Percentiles rank a stretch among this genome's conserved stretches.
These are phyloP conservation scores for Diploptera punctata DNA, from an alignment of 2,888 invertebrate species.

Conservation along the genomic window DNA sequence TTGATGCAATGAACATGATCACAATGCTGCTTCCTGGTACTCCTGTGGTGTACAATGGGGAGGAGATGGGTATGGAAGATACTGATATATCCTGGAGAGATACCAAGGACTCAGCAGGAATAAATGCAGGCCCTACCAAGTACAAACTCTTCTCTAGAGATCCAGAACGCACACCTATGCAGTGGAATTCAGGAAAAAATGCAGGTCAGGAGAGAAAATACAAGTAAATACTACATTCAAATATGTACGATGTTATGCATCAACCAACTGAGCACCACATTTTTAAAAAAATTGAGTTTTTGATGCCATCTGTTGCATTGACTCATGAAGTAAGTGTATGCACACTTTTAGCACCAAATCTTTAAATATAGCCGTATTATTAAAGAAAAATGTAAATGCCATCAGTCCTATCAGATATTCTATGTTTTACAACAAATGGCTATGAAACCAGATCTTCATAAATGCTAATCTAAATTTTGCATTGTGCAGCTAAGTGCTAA, in stretches of 20 bases:
- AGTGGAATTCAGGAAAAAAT: constrained; percentile 69
- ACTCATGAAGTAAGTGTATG: too few species aligned
- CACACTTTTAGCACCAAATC: too few species aligned
- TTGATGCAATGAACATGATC: constrained; percentile 87
- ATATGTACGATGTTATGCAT: too few species aligned
- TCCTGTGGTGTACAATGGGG: constrained; percentile 86
- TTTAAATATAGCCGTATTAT: too few species aligned
- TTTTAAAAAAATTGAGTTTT: too few species aligned
- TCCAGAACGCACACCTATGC: constrained; percentile 80
- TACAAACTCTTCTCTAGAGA: constrained; percentile 69
- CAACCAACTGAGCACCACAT: too few species aligned
- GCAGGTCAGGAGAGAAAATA: constrained; percentile 59
- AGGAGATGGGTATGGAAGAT: constrained; percentile 77
- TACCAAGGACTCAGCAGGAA: constrained; percentile 64
- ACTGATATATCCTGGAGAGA: constrained; percentile 59
- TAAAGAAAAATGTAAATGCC: too few species aligned
- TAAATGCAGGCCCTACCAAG: constrained; percentile 62
- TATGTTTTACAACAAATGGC: too few species aligned
- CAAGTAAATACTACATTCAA: not conserved
- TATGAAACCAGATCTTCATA: not conserved
- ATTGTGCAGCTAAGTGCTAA: too few species aligned
- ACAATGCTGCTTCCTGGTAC: constrained; percentile 84
- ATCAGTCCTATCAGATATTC: too few species aligned
- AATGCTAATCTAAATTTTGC: too few species aligned
- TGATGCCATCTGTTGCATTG: too few species aligned